These are phyloP conservation scores for Hydrolagus affinis DNA, from an alignment of 2,113 vertebrate genomes.

Conservation along the genomic window DNA sequence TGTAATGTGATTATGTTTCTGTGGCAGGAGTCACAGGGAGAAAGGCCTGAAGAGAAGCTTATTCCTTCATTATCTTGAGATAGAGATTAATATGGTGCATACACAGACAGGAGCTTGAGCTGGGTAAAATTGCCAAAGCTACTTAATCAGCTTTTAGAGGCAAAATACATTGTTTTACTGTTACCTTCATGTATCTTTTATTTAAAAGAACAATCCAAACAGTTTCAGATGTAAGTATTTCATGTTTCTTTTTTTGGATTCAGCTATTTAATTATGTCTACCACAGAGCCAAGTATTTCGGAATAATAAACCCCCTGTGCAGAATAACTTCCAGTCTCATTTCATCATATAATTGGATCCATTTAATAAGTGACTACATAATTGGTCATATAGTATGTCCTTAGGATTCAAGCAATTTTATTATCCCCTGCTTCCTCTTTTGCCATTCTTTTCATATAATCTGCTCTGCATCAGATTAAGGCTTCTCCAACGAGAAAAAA, in stretches of 20 bases:
- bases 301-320: slow-evolving; percentile 31
- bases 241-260: slow-evolving; percentile 26
- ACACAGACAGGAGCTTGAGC: slow-evolving; percentile 35
- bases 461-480: slow-evolving; percentile 10
- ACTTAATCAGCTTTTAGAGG: slow-evolving; percentile 45
- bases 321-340: slow-evolving; percentile 30
- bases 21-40: slow-evolving; percentile 44
- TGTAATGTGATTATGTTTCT: slow-evolving; percentile 44
- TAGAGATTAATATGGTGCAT: slow-evolving; percentile 41
- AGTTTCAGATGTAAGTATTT: slow-evolving; percentile 28
- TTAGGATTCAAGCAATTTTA: slow-evolving; percentile 32
- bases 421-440: slow-evolving; percentile 23
- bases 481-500: not conserved
- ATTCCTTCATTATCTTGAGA: slow-evolving; percentile 43
- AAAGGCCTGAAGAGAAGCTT: slow-evolving; percentile 39
- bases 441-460: not conserved
- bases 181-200: slow-evolving; percentile 25
- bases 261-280: slow-evolving; percentile 33
- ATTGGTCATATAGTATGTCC: slow-evolving; percentile 33
- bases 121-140: slow-evolving; percentile 38
- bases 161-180: slow-evolving; percentile 24
- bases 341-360: slow-evolving; percentile 32
- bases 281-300: slow-evolving; percentile 20
- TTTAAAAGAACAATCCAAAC: slow-evolving; percentile 30
- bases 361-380: slow-evolving; percentile 34